These are phyloP conservation scores for Eupithecia inturbata DNA, from an alignment of 2,888 invertebrate species.

Conservation along the genomic window DNA sequence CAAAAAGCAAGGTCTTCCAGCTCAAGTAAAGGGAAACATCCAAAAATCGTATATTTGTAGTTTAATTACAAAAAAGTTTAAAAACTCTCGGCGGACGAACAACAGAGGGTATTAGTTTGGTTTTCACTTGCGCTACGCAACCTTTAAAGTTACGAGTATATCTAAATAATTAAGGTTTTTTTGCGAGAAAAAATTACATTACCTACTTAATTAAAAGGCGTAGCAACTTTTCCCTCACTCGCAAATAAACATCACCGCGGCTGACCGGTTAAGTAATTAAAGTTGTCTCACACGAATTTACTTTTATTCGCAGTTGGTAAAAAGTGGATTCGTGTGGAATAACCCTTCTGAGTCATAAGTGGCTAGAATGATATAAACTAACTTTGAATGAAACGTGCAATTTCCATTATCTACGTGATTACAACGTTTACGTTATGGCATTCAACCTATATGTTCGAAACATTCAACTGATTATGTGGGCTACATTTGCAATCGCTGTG, in stretches of 20 bases:
- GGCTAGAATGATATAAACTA: background rate
- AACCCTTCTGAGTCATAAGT: background rate
- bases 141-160: no score
- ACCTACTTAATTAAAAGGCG: background rate
- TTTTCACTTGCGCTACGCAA: background rate
- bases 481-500: background rate
- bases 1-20: no score
- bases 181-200: no score
- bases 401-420: background rate
- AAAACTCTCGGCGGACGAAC: background rate
- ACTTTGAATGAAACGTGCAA: background rate
- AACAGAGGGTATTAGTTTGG: fast-evolving
- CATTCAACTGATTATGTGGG: background rate
- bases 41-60: no score
- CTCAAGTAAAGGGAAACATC: no score
- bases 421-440: background rate
- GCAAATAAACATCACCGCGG: background rate
- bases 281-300: background rate
- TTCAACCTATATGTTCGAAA: background rate
- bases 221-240: background rate
- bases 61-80: no score
- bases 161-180: no score
- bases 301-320: background rate
- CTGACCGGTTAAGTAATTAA: background rate
- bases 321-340: background rate